Base-by-base conservation (phyloP, 2,888 invertebrate genomes). In the Thymelicus acteon region DNA sequence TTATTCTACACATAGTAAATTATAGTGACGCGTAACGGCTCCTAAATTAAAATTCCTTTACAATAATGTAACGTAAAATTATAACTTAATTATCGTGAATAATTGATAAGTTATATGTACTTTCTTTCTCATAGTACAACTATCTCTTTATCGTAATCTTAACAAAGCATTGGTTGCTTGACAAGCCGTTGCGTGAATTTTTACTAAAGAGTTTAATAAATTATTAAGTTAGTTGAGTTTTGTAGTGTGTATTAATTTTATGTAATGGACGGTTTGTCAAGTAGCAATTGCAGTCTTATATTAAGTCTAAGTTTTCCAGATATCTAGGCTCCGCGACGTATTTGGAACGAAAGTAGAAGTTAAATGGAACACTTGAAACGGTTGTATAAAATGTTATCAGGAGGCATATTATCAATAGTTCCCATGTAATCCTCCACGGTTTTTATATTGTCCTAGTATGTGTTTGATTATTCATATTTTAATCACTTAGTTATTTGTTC, bases 401-500 rank as follows among this genome's bases (percentile, higher is more conserved):
- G 76, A 76, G 76, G 79, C 76, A 73, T 74, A 72, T 75, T 75
- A 73, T 73, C 80, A 82, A 82, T 81, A 80, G 83, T 82, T 83
- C 82, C 81, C 83, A 76, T 79, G 80, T 75, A 77, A 73, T 77
- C 72, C 76, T 76, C 79, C 75, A 77, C 77, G 80, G 80, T 80
- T 79, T 66, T 77, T 81, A 82, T 79, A 83, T 83, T 80, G 85
- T 80, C 82, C 78, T 82, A 85, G 76, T 79, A 85, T 85, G 77
- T 84, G 84, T 92, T 91, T 92, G 75, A 89, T 89, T 89, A 88
- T 91, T 92, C 88, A 91, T 90, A 92, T 91, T 91, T 91, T 90
- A 89, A 81, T 87, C 82, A 88, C 85, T 91, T 86, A 86, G 89
- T 91, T 91, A 90, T 84, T 87, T 84, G 88, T 92, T 93, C 89